phyloP scores from a whole-genome alignment of 2,888 invertebrate genomes.

The Hecatera dysodea region DNA sequence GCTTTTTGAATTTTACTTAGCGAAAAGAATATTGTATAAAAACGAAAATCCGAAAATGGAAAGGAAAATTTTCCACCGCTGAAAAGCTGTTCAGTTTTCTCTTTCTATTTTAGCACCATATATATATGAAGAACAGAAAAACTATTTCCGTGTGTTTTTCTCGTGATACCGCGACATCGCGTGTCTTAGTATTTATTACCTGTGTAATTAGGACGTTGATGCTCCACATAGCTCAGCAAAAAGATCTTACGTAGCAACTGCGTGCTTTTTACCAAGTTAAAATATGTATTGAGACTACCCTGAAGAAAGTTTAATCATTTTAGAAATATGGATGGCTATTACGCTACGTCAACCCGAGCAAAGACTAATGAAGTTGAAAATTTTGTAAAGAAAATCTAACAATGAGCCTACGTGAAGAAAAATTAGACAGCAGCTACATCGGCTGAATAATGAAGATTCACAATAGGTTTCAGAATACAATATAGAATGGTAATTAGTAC shows the following conservation, averaged over 20 bases:
- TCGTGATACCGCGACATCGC: conserved; percentile 61
- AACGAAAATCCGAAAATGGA: neutral
- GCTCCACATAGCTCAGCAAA: conserved; percentile 46
- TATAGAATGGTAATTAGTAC: conserved; percentile 68
- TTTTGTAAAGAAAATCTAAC: conserved; percentile 50
- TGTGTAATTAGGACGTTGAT: conserved; percentile 58
- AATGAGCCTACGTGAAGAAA: conserved; percentile 58
- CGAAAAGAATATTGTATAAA: conserved; percentile 3
- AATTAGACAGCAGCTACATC: conserved; percentile 49
- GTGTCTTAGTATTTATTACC: conserved; percentile 56
- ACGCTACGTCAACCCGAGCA: conserved; percentile 38
- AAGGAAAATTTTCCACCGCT: neutral
- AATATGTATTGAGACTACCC: conserved; percentile 48
- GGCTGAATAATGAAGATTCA: conserved; percentile 53
- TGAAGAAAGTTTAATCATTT: conserved; percentile 34
- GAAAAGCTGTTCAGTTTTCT: neutral
- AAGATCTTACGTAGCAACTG: conserved; percentile 46
- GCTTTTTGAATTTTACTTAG: conserved; percentile 15
- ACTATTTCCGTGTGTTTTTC: conserved; percentile 45
- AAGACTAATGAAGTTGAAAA: conserved; percentile 43
- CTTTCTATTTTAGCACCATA: conserved; percentile 14
- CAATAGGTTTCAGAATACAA: conserved; percentile 63
- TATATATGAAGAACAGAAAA: conserved; percentile 20
- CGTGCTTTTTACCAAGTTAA: conserved; percentile 39
- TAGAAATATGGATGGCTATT: conserved; percentile 37